Evolutionary conservation across 1,140 invertebrate genomes (phyloP).

Genomic region (Conus ventricosus): DNA sequence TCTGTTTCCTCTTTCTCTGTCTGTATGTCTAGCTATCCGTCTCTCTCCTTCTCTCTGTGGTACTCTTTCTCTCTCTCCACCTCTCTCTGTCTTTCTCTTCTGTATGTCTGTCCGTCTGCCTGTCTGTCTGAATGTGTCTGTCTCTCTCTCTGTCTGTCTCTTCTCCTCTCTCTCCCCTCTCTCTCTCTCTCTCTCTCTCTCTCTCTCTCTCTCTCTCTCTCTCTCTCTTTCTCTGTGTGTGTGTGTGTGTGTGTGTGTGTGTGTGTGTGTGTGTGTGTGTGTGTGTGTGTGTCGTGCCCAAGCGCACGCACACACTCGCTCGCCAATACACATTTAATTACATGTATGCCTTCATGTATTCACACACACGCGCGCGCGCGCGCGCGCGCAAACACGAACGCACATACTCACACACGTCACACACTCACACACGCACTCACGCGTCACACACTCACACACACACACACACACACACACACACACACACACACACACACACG

Average conservation of each 20-base stretch:
- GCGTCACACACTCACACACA: too few species aligned
- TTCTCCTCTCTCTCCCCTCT: not conserved
- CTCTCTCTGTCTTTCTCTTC: not conserved
- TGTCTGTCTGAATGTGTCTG: not conserved
- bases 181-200: slow-evolving; percentile 23
- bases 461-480: too few species aligned
- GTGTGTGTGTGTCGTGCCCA: not conserved
- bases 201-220: slow-evolving; percentile 25
- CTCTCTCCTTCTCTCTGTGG: slow-evolving; percentile 2
- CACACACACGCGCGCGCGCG: too few species aligned
- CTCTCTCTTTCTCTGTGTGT: not conserved
- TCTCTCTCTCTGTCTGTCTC: slow-evolving; percentile 1
- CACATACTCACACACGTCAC: too few species aligned
- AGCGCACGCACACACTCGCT: too few species aligned
- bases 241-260: too few species aligned
- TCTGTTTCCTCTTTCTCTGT: not conserved
- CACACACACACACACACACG: too few species aligned
- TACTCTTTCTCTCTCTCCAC: not conserved
- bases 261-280: too few species aligned
- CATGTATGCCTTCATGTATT: too few species aligned
- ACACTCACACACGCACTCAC: too few species aligned
- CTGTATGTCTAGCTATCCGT: not conserved
- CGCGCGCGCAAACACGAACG: too few species aligned
- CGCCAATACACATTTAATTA: too few species aligned
- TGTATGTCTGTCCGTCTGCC: not conserved